phyloP scores from a whole-genome alignment of 2,888 invertebrate genomes.

The Tetropium fuscum region DNA sequence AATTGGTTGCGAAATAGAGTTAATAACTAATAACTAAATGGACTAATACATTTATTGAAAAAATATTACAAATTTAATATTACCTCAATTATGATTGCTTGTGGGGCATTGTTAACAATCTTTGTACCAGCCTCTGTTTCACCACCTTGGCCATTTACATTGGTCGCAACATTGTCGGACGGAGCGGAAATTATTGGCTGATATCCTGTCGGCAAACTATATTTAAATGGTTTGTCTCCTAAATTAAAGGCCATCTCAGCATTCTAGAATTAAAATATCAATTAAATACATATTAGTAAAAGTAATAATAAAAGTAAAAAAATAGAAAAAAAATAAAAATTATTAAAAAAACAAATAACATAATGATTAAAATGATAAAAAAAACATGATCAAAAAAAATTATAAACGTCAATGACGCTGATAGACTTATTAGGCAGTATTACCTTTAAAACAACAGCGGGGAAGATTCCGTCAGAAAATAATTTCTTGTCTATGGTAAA shows the following conservation, averaged over 20 bases:
- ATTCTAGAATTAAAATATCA: no score
- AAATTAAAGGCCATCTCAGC: conserved; percentile 98
- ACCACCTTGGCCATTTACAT: conserved; percentile 69
- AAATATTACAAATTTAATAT: conserved; percentile 28
- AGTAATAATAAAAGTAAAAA: no score
- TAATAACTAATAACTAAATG: no score
- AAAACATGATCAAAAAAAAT: neutral
- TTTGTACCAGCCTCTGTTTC: conserved; percentile 67
- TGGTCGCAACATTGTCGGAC: conserved; percentile 71
- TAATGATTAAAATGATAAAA: neutral
- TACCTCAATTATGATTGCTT: conserved; percentile 96
- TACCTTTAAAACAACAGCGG: conserved; percentile 92
- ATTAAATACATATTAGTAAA: no score
- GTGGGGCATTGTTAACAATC: conserved; percentile 86
- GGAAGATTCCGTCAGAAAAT: conserved; percentile 83
- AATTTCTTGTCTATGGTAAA: conserved; percentile 78
- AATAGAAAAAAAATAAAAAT: conserved; percentile 41
- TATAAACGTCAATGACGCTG: neutral
- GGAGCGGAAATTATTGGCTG: conserved; percentile 74
- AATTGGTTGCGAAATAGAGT: no score
- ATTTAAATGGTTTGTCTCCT: conserved; percentile 87
- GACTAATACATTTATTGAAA: no score
- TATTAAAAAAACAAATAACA: neutral
- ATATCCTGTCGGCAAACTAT: conserved; percentile 77
- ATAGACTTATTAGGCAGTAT: neutral